These are phyloP conservation scores for Eospalax fontanierii DNA, from an alignment of 2,797 vertebrate genomes.

Conservation along the genomic window DNA sequence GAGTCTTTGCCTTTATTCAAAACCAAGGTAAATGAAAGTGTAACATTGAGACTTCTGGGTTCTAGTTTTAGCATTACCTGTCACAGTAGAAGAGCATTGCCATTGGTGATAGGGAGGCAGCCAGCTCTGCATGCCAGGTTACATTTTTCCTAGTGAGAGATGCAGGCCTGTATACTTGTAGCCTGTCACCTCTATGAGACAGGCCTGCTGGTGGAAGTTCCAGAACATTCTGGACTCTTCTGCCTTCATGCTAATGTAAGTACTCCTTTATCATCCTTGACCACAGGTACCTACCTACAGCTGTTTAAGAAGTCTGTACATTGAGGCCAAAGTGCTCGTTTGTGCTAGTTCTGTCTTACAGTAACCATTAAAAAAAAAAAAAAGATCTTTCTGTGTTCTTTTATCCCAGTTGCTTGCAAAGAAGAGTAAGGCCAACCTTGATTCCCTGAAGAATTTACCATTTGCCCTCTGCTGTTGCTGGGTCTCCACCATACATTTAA, in stretches of 20 bases:
- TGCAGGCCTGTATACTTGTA: neutral
- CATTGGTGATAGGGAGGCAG: neutral
- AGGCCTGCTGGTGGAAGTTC: neutral
- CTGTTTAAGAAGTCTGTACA: neutral
- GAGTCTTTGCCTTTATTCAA: neutral
- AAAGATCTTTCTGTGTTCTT: neutral
- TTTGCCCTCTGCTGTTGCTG: constrained; percentile 13
- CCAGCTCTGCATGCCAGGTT: neutral
- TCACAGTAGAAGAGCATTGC: neutral
- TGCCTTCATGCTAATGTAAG: neutral
- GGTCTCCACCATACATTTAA: neutral
- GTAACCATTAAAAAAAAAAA: neutral
- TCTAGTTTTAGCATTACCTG: neutral
- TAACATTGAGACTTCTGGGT: constrained; percentile 16
- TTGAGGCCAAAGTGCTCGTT: neutral
- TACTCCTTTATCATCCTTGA: neutral
- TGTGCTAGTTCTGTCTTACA: neutral
- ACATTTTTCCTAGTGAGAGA: neutral
- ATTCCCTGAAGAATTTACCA: neutral
- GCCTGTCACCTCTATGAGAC: neutral
- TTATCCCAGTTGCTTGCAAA: constrained; percentile 48
- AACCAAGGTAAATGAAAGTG: constrained; percentile 3
- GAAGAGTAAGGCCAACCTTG: neutral
- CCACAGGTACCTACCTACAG: neutral
- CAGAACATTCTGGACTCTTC: neutral